These are phyloP conservation scores for Drosophila fulvimacula DNA, from an alignment of 2,888 invertebrate genomes.

Conservation along the genomic window DNA sequence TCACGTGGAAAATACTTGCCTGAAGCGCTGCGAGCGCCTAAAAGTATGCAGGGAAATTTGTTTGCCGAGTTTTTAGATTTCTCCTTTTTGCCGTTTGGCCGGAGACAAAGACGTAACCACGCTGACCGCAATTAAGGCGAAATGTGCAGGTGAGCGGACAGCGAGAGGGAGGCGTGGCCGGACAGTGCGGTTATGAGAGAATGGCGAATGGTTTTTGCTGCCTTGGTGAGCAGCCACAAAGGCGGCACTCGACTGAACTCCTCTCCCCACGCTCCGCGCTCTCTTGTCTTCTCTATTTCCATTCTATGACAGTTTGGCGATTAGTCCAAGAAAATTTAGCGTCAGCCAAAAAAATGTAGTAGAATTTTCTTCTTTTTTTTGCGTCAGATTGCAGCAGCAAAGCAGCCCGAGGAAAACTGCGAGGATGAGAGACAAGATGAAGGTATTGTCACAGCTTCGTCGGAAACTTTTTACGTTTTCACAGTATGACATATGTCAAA, in stretches of 20 bases:
- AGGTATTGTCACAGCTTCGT: conserved; percentile 36
- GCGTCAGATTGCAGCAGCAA: conserved; percentile 34
- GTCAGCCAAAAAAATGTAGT: conserved; percentile 53
- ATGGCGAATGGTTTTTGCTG: conserved; percentile 46
- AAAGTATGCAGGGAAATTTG: conserved; percentile 62
- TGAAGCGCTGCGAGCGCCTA: conserved; percentile 44
- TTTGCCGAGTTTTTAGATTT: conserved; percentile 45
- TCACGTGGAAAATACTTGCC: conserved; percentile 37
- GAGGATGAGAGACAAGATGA: conserved; percentile 15
- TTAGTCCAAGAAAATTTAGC: conserved; percentile 67
- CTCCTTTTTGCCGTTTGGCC: conserved; percentile 35
- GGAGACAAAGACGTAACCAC: conserved; percentile 65
- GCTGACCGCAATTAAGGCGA: conserved; percentile 74
- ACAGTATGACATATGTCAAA: conserved; percentile 54
- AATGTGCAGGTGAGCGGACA: conserved; percentile 48
- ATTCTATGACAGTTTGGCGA: conserved; percentile 58
- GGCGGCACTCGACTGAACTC: conserved; percentile 18
- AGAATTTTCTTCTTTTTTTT: conserved; percentile 42
- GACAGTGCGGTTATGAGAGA: conserved; percentile 23
- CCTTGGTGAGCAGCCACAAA: conserved; percentile 54
- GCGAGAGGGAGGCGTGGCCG: neutral
- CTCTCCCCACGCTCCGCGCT: neutral
- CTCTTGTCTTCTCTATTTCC: neutral
- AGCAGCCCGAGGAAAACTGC: conserved; percentile 6
- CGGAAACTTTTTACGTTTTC: conserved; percentile 32